These are phyloP conservation scores for Lacerta agilis DNA, from an alignment of 2,797 vertebrate genomes.

Conservation along the genomic window DNA sequence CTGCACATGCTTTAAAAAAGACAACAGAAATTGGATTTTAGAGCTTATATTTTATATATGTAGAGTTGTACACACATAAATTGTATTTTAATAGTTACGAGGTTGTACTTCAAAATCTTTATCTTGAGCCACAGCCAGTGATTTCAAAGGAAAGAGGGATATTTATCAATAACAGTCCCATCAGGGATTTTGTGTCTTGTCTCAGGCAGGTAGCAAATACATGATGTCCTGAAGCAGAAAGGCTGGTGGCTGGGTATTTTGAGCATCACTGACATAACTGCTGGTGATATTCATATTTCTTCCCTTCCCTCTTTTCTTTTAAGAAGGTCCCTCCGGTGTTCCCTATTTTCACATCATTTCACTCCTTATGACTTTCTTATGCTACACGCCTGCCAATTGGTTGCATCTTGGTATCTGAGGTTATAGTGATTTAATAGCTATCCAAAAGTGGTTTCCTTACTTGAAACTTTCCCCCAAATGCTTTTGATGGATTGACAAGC, in stretches of 20 bases:
- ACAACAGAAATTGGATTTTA: conserved; percentile 37
- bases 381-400: conserved; percentile 13
- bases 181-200: not conserved
- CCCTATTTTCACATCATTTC: conserved; percentile 19
- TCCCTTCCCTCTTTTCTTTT: conserved; percentile 37
- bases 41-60: conserved; percentile 46
- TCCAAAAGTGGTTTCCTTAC: conserved; percentile 19
- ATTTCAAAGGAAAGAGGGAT: conserved; percentile 47
- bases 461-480: conserved; percentile 48
- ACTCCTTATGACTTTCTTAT: conserved; percentile 52
- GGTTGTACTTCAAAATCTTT: conserved; percentile 34
- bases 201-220: conserved; percentile 29
- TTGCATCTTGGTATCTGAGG: not conserved
- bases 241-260: conserved; percentile 10
- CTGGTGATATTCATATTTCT: conserved; percentile 10
- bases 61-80: conserved; percentile 7
- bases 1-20: conserved; percentile 19
- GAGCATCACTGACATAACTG: not conserved
- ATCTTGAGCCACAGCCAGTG: conserved; percentile 45
- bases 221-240: not conserved
- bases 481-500: conserved; percentile 44
- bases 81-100: conserved; percentile 38
- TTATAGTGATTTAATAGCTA: not conserved
- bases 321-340: not conserved
- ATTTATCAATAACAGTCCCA: not conserved